Evolutionary conservation across 1,140 invertebrate species (phyloP).

Genomic region (Drosophila sproati): DNA sequence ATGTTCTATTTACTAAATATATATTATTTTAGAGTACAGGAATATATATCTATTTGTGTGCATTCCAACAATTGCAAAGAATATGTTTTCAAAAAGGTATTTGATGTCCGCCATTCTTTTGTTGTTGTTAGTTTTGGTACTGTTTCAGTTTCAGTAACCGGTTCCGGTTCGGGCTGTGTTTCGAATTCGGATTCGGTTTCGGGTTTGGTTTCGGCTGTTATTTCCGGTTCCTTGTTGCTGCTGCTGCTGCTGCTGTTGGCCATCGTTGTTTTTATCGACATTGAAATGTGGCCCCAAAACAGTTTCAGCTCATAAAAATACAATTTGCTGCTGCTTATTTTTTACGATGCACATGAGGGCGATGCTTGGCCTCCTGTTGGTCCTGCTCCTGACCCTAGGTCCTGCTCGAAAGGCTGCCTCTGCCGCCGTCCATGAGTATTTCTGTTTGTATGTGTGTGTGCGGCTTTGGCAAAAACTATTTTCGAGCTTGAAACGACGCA

Average conservation of each 20-base stretch:
- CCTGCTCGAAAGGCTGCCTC: slow-evolving; percentile 22
- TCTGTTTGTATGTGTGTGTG: slow-evolving; percentile 2
- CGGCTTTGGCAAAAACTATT: slow-evolving; percentile 69
- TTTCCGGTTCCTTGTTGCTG: slow-evolving; percentile 12
- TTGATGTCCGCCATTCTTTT: slow-evolving; percentile 47
- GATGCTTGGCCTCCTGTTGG: slow-evolving; percentile 54
- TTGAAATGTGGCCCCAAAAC: slow-evolving; percentile 83
- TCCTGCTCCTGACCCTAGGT: slow-evolving; percentile 27
- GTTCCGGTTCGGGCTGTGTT: neutral
- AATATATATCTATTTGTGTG: no score
- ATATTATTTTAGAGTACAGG: no score
- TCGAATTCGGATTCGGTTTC: slow-evolving; percentile 7
- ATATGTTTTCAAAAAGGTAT: neutral
- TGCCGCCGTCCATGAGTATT: neutral
- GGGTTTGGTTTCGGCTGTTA: slow-evolving; percentile 13
- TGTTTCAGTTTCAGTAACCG: slow-evolving; percentile 18
- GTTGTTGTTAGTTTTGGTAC: slow-evolving; percentile 28
- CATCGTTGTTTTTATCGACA: slow-evolving; percentile 78
- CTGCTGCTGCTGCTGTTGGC: slow-evolving; percentile 16
- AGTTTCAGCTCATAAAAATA: slow-evolving; percentile 84
- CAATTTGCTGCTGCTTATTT: slow-evolving; percentile 83
- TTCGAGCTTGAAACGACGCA: slow-evolving; percentile 75
- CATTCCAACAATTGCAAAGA: no score
- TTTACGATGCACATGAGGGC: slow-evolving; percentile 82
- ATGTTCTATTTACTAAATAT: no score